Evolutionary conservation across 1,140 invertebrate genomes (phyloP).

Genomic region (Nasonia longicornis): DNA sequence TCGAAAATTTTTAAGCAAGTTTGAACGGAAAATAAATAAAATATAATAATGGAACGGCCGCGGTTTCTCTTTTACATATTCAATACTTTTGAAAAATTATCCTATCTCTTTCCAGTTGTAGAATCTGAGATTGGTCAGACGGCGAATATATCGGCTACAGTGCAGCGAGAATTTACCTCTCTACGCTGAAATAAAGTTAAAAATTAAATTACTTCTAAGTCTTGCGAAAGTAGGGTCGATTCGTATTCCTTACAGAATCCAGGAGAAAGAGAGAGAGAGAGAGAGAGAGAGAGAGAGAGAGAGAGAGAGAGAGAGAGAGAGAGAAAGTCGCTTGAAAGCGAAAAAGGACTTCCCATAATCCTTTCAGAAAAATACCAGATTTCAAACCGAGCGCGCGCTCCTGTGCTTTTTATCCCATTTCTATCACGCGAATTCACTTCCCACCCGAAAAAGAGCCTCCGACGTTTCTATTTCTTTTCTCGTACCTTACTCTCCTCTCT

Average conservation of each 20-base stretch:
- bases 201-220: conserved; percentile 1
- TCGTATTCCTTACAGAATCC: background rate
- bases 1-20: too few species aligned
- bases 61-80: background rate
- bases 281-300: background rate
- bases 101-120: too few species aligned
- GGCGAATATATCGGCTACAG: background rate
- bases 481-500: background rate
- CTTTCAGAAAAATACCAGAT: conserved; percentile 3
- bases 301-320: background rate
- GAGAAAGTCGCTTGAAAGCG: background rate
- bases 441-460: background rate
- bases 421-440: background rate
- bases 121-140: background rate
- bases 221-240: conserved; percentile 2
- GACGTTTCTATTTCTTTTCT: background rate
- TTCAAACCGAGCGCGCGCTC: background rate
- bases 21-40: too few species aligned
- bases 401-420: conserved; percentile 10
- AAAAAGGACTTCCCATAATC: conserved; percentile 6
- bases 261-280: background rate
- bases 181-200: background rate
- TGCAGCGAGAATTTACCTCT: background rate
- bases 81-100: background rate
- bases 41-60: too few species aligned